These are phyloP conservation scores for Amaurobius ferox DNA, from an alignment of 2,888 invertebrate species.

Conservation along the genomic window DNA sequence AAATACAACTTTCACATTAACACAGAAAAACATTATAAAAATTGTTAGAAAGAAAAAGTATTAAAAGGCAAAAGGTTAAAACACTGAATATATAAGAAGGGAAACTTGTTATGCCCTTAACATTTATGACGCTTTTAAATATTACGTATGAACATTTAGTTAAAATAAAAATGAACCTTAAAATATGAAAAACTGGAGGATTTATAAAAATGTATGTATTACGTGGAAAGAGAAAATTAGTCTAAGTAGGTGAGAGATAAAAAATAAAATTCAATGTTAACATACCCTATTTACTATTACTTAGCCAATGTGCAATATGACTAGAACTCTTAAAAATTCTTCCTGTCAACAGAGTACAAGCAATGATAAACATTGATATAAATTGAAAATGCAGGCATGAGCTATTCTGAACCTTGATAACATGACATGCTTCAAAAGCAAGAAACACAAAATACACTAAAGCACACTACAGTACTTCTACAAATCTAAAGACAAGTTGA, in stretches of 20 bases:
- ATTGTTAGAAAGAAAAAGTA: no score
- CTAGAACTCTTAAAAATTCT: constrained; percentile 69
- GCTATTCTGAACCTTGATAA: constrained; percentile 57
- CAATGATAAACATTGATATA: constrained; percentile 60
- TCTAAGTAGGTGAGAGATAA: constrained; percentile 25
- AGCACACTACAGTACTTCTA: constrained; percentile 34
- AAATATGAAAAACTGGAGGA: constrained; percentile 12
- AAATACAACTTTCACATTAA: no score
- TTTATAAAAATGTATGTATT: constrained; percentile 30
- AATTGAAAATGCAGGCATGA: constrained; percentile 66
- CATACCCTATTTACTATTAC: constrained; percentile 67
- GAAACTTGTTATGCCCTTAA: no score
- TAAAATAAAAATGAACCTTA: no score
- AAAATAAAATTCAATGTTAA: constrained; percentile 60
- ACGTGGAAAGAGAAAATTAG: constrained; percentile 55
- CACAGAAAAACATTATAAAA: no score
- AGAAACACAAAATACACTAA: constrained; percentile 33
- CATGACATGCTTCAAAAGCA: constrained; percentile 51
- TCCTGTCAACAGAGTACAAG: constrained; percentile 71
- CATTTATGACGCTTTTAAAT: no score
- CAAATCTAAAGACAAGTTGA: neutral
- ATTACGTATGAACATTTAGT: no score
- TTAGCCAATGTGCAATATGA: constrained; percentile 70
- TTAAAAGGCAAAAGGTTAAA: no score
- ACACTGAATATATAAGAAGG: no score